phyloP scores from a whole-genome alignment of 1,140 invertebrate genomes.

The Vanessa tameamea region DNA sequence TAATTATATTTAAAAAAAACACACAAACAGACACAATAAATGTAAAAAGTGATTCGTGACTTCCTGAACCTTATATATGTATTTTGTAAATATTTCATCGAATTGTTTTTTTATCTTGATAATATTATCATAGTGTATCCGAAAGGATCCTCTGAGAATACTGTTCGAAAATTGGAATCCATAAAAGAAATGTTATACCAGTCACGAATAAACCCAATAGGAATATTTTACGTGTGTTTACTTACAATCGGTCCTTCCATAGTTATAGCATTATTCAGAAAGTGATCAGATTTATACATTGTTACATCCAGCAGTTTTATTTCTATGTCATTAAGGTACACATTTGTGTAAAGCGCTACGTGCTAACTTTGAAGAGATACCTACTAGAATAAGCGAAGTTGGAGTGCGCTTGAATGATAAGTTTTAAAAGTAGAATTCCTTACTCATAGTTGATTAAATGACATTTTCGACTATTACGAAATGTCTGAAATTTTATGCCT shows the following conservation, averaged over 20 bases:
- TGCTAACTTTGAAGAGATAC: constrained; percentile 69
- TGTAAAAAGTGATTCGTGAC: neutral
- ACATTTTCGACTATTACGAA: constrained; percentile 31
- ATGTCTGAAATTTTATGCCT: constrained; percentile 3
- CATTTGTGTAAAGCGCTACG: constrained; percentile 70
- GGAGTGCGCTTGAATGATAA: constrained; percentile 67
- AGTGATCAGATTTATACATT: constrained; percentile 30
- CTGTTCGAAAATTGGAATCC: constrained; percentile 42
- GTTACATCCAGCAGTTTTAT: constrained; percentile 47
- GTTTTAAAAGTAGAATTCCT: constrained; percentile 58
- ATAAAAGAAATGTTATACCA: constrained; percentile 44
- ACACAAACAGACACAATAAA: neutral
- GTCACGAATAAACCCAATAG: constrained; percentile 46
- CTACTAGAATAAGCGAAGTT: constrained; percentile 66
- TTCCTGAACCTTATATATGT: constrained; percentile 4
- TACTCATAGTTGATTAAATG: constrained; percentile 55
- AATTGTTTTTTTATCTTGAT: constrained; percentile 34
- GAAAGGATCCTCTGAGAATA: constrained; percentile 41
- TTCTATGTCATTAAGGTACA: constrained; percentile 56
- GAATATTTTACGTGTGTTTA: constrained; percentile 51
- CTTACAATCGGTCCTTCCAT: constrained; percentile 43
- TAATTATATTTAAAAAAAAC: too few species aligned
- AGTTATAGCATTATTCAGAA: constrained; percentile 16
- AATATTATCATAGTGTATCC: constrained; percentile 38
- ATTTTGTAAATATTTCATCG: constrained; percentile 26